phyloP scores from a whole-genome alignment of 2,888 invertebrate genomes.

The Zaprionus bogoriensis region DNA sequence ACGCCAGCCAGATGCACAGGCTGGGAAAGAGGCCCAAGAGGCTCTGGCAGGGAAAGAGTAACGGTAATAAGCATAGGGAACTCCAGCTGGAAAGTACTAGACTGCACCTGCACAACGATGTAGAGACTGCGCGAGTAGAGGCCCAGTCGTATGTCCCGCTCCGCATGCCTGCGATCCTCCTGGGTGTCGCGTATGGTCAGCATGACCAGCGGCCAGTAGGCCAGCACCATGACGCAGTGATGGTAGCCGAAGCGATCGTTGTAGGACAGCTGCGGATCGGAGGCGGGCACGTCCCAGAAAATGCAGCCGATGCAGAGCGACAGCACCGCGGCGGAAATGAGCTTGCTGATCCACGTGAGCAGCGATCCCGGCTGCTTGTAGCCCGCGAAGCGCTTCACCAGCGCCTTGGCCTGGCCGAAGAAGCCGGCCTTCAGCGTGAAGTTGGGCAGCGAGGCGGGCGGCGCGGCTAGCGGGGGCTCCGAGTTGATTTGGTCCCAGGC shows the following conservation, averaged over 20 bases:
- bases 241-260: slow-evolving; percentile 94
- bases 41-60: too few species aligned
- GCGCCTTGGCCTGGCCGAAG: slow-evolving; percentile 88
- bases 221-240: slow-evolving; percentile 90
- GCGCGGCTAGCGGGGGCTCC: slow-evolving; percentile 85
- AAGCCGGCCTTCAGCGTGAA: slow-evolving; percentile 87
- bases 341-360: slow-evolving; percentile 89
- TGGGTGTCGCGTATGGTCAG: slow-evolving; percentile 83
- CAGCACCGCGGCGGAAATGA: slow-evolving; percentile 91
- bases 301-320: slow-evolving; percentile 93
- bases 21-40: slow-evolving; percentile 91
- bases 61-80: too few species aligned
- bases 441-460: slow-evolving; percentile 90
- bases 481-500: slow-evolving; percentile 84
- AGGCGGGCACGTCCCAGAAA: slow-evolving; percentile 93
- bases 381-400: slow-evolving; percentile 84
- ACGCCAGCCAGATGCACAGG: slow-evolving; percentile 91
- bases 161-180: slow-evolving; percentile 86
- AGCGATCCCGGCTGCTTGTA: slow-evolving; percentile 94
- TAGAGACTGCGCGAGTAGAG: slow-evolving; percentile 91
- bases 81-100: too few species aligned
- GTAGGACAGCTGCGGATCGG: slow-evolving; percentile 88
- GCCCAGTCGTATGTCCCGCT: slow-evolving; percentile 91
- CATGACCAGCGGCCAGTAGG: slow-evolving; percentile 90
- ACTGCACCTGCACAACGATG: slow-evolving; percentile 91